Evolutionary conservation across 2,797 vertebrate genomes (phyloP).

Genomic region (Mastacembelus armatus): DNA sequence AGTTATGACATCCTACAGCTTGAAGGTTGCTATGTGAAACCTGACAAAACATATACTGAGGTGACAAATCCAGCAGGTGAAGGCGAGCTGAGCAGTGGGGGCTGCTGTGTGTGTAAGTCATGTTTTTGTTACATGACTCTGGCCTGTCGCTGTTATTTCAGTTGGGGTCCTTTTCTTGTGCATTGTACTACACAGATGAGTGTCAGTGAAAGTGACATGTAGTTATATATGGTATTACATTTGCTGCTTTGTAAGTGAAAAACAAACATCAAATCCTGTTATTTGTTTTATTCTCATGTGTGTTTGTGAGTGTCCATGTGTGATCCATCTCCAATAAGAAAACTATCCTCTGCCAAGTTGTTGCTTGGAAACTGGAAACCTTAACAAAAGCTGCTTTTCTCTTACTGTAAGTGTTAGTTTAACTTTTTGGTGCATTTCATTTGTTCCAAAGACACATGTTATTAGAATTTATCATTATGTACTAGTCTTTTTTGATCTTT

Average conservation of each 20-base stretch:
- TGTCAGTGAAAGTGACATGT: background rate
- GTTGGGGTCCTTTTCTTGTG: too few relatives aligned
- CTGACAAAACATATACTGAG: background rate
- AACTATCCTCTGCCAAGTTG: constrained; percentile 6
- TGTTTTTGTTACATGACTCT: background rate
- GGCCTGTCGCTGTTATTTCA: background rate
- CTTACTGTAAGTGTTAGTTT: background rate
- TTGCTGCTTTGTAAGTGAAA: background rate
- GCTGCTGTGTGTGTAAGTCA: background rate
- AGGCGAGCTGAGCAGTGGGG: constrained; percentile 2
- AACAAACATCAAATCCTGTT: background rate
- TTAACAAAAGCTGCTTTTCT: background rate
- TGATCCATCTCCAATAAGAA: background rate
- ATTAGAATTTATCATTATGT: too few relatives aligned
- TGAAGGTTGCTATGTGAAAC: background rate
- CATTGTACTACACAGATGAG: background rate
- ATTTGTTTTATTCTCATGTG: background rate
- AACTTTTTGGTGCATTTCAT: too few relatives aligned
- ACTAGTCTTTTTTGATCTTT: too few relatives aligned
- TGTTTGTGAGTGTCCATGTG: constrained; percentile 11
- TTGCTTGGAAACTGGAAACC: constrained; percentile 52
- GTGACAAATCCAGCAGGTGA: background rate
- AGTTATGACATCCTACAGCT: background rate
- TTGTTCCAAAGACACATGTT: too few relatives aligned
- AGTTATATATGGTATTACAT: background rate